Percentiles rank a stretch among this genome's conserved stretches.
Evolutionary conservation across 2,888 invertebrate species (phyloP).

Genomic region (Parascotia fuliginaria): DNA sequence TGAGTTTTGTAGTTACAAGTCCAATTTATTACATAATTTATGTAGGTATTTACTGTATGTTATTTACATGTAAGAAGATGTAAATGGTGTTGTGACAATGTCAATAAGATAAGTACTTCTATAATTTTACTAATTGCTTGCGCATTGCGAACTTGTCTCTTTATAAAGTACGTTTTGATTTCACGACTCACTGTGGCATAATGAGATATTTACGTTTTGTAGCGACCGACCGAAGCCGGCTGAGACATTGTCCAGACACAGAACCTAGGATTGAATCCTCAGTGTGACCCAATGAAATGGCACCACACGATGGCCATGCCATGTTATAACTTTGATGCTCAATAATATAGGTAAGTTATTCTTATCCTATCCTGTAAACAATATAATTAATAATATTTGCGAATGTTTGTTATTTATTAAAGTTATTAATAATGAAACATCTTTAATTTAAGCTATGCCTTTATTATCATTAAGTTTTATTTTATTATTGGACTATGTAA

Average conservation of each 20-base stretch:
- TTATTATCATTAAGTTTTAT: constrained; percentile 1
- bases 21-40: constrained; percentile 31
- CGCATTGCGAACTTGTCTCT: constrained; percentile 62
- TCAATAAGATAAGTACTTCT: constrained; percentile 64
- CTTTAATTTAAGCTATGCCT: constrained; percentile 46
- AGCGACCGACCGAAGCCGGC: constrained; percentile 75
- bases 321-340: constrained; percentile 55
- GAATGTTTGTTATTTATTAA: constrained; percentile 47
- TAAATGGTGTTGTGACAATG: constrained; percentile 36
- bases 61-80: constrained; percentile 30
- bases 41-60: too few species aligned
- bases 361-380: constrained; percentile 43
- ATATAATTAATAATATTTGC: constrained; percentile 39
- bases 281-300: constrained; percentile 53
- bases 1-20: constrained; percentile 75
- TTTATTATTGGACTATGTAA: constrained; percentile 57
- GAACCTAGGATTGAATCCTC: constrained; percentile 49
- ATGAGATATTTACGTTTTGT: constrained; percentile 78
- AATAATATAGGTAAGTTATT: constrained; percentile 69
- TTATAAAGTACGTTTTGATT: constrained; percentile 20
- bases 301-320: constrained; percentile 50
- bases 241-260: constrained; percentile 57
- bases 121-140: constrained; percentile 48
- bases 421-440: constrained; percentile 18
- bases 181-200: constrained; percentile 67